Evolutionary conservation across 2,113 vertebrate genomes (phyloP), one percentile per base, ranked within the genome.

Genomic region (Cettia cetti): DNA sequence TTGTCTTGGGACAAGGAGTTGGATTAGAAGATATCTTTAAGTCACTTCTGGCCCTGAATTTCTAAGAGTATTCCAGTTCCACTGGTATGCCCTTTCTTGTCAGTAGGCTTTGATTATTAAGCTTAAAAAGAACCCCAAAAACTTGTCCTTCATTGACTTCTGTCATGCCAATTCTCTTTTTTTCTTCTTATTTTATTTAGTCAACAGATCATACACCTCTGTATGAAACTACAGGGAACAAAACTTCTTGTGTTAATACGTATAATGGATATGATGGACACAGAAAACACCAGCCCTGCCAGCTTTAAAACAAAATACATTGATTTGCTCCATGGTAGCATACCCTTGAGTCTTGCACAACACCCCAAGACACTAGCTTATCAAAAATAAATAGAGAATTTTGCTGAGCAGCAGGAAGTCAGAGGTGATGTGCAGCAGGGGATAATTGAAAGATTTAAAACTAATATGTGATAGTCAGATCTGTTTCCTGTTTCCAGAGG

Each of bases 401-500:
- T 84, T 3, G 6, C 83, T 86, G 64, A 95, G 47, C 56, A 91
- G 75, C 3, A 1, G 49, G 86, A 60, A 92, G 82, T 37, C 92
- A 95, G 83, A 92, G 65, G 37, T 81, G 69, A 95, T 47, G 37
- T 60, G 40, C 69, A 90, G 71, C 35, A 82, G 33, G 4, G 35
- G 31, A 78, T 85, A 94, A 92, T 5, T 74, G 61, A 94, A 86
- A 95, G 75, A 79, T 88, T 86, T 87, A 79, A 88, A 94, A 59
- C 66, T 61, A 95, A 31, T 50, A 94, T 66, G 44, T 53, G 75
- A 89, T 54, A 86, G 68, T 89, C 35, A 84, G 47, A 66, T 83
- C 78, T 84, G 83, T 85, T 97, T 97, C 95, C 93, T 78, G 57
- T 81, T 93, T 95, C 76, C 89, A 91, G 87, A 89, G 50, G 79